Percentiles rank a stretch among this genome's conserved stretches.
Evolutionary conservation across 2,888 invertebrate species (phyloP).

Genomic region (Monopis laevigella): DNA sequence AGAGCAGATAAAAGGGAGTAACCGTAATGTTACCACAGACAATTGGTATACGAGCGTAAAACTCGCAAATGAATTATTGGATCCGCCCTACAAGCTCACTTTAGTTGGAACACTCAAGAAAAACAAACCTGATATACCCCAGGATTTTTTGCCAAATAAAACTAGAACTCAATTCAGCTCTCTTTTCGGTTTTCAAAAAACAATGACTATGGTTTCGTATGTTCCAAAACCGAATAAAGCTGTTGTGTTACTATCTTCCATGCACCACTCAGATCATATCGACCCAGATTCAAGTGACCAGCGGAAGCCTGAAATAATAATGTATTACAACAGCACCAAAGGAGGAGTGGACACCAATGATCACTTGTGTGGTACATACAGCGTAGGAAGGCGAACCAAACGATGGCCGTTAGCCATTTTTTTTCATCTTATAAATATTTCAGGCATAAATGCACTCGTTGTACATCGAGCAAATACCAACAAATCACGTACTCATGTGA

Average conservation of each 20-base stretch:
- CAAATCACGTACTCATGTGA: neutral
- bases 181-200: slow-evolving; percentile 17
- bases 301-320: slow-evolving; percentile 12
- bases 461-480: slow-evolving; percentile 9
- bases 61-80: slow-evolving; percentile 14
- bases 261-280: slow-evolving; percentile 11
- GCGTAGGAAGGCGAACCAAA: slow-evolving; percentile 13
- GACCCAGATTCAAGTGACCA: slow-evolving; percentile 6
- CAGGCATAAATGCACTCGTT: slow-evolving; percentile 12
- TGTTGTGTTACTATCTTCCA: slow-evolving; percentile 11
- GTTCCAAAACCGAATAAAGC: slow-evolving; percentile 13
- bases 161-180: slow-evolving; percentile 11
- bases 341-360: slow-evolving; percentile 13
- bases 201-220: slow-evolving; percentile 13
- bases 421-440: slow-evolving; percentile 9
- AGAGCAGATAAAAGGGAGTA: no score
- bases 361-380: slow-evolving; percentile 12
- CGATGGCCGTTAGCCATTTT: slow-evolving; percentile 13
- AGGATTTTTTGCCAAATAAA: slow-evolving; percentile 16
- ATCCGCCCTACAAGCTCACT: slow-evolving; percentile 13
- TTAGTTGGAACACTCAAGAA: slow-evolving; percentile 17
- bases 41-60: no score
- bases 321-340: no score
- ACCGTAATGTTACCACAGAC: no score
- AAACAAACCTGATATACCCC: slow-evolving; percentile 20